Percentiles rank a stretch among this genome's conserved stretches.
phyloP scores from a whole-genome alignment of 2,888 invertebrate genomes.

The Eilema sororculum region DNA sequence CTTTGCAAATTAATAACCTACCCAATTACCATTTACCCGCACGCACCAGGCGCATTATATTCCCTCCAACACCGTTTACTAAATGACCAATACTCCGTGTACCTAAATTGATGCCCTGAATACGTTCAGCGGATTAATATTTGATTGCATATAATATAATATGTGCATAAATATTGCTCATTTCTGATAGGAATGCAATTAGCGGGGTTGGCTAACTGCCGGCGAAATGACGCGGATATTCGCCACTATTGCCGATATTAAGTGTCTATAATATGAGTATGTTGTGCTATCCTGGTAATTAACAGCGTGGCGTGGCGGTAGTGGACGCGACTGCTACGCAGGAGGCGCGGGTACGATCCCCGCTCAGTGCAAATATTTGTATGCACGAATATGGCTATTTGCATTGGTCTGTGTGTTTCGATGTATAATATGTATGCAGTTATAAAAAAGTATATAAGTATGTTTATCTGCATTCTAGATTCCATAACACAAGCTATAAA shows the following conservation, averaged over 20 bases:
- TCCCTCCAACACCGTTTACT: background rate
- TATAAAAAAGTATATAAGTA: no score
- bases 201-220: background rate
- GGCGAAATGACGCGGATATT: background rate
- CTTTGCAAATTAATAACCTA: no score
- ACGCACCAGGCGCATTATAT: background rate
- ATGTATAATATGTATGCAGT: no score
- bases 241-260: background rate
- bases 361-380: no score
- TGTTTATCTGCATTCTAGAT: no score
- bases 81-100: background rate
- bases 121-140: constrained; percentile 3
- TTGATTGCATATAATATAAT: background rate
- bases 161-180: constrained; percentile 6
- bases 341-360: no score
- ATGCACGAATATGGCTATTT: no score
- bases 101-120: background rate
- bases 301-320: no score
- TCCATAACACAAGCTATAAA: no score
- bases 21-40: no score
- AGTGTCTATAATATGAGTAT: background rate
- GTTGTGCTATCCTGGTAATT: background rate
- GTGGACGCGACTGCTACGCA: no score
- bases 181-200: constrained; percentile 8
- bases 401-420: no score